Conservation (phyloP, 2,797 vertebrate species). For the Syngnathus rostellatus region DNA sequence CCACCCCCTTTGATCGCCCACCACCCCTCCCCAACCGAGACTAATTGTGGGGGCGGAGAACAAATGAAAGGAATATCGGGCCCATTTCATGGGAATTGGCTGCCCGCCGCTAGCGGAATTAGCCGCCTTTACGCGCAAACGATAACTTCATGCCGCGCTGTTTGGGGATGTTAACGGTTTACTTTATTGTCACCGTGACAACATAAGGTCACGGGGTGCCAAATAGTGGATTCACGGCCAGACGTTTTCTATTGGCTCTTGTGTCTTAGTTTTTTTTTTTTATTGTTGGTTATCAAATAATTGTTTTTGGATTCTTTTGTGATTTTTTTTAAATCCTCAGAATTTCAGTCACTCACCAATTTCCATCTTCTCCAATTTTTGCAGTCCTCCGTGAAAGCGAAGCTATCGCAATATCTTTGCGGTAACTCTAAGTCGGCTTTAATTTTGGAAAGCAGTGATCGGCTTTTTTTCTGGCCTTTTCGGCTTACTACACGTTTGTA, state of each 20-base stretch:
- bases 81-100: slow-evolving; percentile 99
- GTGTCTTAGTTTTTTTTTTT: background rate
- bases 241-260: background rate
- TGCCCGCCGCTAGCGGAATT: slow-evolving; percentile 77
- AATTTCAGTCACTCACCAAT: no score
- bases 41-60: slow-evolving; percentile 95
- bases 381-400: no score
- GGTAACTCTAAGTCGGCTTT: no score
- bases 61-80: slow-evolving; percentile 99
- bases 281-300: background rate
- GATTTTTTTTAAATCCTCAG: no score
- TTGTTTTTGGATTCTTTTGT: no score
- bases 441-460: no score
- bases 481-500: background rate
- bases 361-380: no score
- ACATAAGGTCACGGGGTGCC: background rate
- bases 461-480: no score
- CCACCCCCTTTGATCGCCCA: slow-evolving; percentile 52
- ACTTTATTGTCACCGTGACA: background rate
- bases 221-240: background rate
- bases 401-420: no score
- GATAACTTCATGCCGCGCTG: background rate
- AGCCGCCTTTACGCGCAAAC: slow-evolving; percentile 31
- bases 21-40: slow-evolving; percentile 75
- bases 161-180: background rate